Evolutionary conservation across 2,113 vertebrate species (phyloP).

Genomic region (Litocranius walleri): DNA sequence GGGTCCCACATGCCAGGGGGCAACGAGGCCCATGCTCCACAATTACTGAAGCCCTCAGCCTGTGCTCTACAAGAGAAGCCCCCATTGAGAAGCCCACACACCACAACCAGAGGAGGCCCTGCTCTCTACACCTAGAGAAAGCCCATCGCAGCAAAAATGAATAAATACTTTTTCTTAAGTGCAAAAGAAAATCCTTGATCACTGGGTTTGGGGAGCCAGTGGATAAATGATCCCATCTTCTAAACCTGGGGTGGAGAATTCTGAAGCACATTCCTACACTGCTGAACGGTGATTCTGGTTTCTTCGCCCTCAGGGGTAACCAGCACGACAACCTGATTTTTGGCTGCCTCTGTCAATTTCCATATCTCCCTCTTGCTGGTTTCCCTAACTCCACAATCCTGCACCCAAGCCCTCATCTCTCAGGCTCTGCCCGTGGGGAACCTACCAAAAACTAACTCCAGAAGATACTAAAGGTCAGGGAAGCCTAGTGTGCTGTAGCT

Average conservation of each 20-base stretch:
- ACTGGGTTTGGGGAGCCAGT: not conserved
- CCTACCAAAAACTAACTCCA: not conserved
- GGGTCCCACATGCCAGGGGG: not conserved
- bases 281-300: not conserved
- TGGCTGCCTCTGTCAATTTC: not conserved
- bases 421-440: not conserved
- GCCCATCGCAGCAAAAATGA: not conserved
- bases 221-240: not conserved
- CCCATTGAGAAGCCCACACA: not conserved
- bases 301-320: not conserved
- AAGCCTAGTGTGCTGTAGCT: not conserved
- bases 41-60: not conserved
- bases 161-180: not conserved
- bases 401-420: not conserved
- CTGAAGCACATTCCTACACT: not conserved
- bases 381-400: not conserved
- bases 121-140: not conserved
- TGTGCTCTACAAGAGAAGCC: not conserved
- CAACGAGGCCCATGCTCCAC: not conserved
- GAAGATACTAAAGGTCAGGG: not conserved
- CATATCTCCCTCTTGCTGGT: not conserved
- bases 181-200: not conserved
- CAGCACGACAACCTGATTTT: accelerated
- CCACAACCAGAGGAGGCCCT: not conserved
- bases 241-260: not conserved